A percentile compares a stretch with the other conserved stretches of the same genome.
phyloP scores from a whole-genome alignment of 2,113 vertebrate species.

The Chlamydotis undulata region DNA sequence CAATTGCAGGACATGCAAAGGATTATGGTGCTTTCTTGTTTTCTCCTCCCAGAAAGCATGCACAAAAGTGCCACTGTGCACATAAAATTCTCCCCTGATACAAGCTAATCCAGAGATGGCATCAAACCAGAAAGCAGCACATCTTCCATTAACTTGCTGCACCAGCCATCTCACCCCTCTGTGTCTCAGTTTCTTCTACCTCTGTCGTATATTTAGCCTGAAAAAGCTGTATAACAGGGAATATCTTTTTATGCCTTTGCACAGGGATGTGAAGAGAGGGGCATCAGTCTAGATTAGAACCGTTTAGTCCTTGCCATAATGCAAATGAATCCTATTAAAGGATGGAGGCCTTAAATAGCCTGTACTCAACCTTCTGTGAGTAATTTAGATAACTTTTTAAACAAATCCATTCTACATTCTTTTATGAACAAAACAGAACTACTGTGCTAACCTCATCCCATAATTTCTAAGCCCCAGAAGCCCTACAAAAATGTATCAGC shows the following conservation, averaged over 20 bases:
- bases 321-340: conserved; percentile 52
- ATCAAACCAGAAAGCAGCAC: neutral
- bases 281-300: conserved; percentile 1
- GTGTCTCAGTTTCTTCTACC: neutral
- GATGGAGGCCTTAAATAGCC: conserved; percentile 55
- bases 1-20: neutral
- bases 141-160: neutral
- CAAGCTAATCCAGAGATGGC: neutral
- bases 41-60: neutral
- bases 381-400: conserved; percentile 54
- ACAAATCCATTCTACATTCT: conserved; percentile 35
- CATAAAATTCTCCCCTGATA: neutral
- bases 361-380: conserved; percentile 19
- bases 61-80: neutral
- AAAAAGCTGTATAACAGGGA: neutral
- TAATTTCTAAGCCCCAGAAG: conserved; percentile 58
- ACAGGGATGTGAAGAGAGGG: neutral
- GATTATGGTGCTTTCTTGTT: neutral
- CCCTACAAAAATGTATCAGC: conserved; percentile 66
- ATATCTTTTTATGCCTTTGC: neutral
- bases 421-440: conserved; percentile 57
- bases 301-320: conserved; percentile 2
- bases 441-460: conserved; percentile 66
- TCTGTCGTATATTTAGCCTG: neutral
- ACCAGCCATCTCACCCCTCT: neutral